Conservation (phyloP, 2,888 invertebrate species). For the Drosophila rubida region DNA sequence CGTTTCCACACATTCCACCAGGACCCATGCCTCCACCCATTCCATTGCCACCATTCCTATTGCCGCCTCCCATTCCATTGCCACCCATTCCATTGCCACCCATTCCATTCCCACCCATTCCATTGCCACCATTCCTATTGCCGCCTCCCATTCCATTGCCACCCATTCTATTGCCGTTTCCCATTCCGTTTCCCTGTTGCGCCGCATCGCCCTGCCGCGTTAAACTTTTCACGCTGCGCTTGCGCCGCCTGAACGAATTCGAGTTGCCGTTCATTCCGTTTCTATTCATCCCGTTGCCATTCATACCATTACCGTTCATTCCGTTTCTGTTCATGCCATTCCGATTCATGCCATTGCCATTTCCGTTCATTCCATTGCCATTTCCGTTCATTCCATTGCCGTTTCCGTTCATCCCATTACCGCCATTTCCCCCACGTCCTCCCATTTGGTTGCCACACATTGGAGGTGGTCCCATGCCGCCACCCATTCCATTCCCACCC, state of each 20-base stretch:
- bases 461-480: slow-evolving; percentile 13
- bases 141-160: slow-evolving; percentile 9
- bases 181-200: slow-evolving; percentile 35
- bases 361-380: slow-evolving; percentile 13
- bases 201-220: slow-evolving; percentile 9
- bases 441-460: slow-evolving; percentile 20
- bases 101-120: background rate
- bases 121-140: slow-evolving; percentile 1
- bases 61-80: slow-evolving; percentile 17
- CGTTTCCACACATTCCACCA: slow-evolving; percentile 1
- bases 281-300: slow-evolving; percentile 12
- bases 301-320: slow-evolving; percentile 11
- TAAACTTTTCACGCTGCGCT: slow-evolving; percentile 12
- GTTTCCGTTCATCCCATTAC: slow-evolving; percentile 5
- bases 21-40: background rate
- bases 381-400: slow-evolving; percentile 10
- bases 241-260: slow-evolving; percentile 13
- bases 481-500: slow-evolving; percentile 14
- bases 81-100: slow-evolving; percentile 15
- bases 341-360: slow-evolving; percentile 16
- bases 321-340: slow-evolving; percentile 21
- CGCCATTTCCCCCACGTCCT: slow-evolving; percentile 22
- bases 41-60: slow-evolving; percentile 12
- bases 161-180: slow-evolving; percentile 14
- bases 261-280: background rate